Percentiles rank a stretch among this genome's conserved stretches.
phyloP scores from a whole-genome alignment of 2,113 vertebrate species.

The Pachycephala philippinensis region DNA sequence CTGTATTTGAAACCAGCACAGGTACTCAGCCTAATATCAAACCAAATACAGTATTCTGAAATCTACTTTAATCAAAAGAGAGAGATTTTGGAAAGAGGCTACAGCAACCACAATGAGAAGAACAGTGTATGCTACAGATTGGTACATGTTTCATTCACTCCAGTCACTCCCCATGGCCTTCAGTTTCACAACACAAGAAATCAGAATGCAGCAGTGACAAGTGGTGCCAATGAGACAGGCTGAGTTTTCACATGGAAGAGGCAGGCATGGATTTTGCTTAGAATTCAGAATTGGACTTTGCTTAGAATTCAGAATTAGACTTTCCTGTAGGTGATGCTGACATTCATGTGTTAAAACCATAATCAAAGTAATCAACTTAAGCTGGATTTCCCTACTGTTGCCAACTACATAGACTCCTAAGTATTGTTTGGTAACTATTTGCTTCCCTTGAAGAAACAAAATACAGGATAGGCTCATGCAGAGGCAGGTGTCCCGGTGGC shows the following conservation, averaged over 20 bases:
- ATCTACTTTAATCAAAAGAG: neutral
- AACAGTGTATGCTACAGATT: neutral
- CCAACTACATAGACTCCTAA: neutral
- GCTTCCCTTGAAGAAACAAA: neutral
- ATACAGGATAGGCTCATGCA: neutral
- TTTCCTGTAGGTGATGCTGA: neutral
- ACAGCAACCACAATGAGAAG: neutral
- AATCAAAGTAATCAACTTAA: neutral
- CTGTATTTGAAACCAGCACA: neutral
- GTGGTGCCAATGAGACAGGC: neutral
- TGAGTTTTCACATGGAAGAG: neutral
- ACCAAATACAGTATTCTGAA: neutral
- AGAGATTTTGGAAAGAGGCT: neutral
- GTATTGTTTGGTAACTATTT: slow-evolving; percentile 1
- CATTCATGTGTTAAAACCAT: neutral
- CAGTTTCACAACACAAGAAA: neutral
- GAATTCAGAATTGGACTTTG: neutral
- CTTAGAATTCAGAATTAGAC: neutral
- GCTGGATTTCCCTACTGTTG: neutral
- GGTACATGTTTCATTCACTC: neutral
- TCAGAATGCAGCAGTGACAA: neutral
- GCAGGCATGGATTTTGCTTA: neutral
- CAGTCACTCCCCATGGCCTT: neutral
- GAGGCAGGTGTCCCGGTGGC: neutral
- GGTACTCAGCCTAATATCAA: neutral